A percentile compares a stretch with the other conserved stretches of the same genome.
Evolutionary conservation across 1,140 invertebrate species (phyloP).

Genomic region (Diabrotica virgifera): DNA sequence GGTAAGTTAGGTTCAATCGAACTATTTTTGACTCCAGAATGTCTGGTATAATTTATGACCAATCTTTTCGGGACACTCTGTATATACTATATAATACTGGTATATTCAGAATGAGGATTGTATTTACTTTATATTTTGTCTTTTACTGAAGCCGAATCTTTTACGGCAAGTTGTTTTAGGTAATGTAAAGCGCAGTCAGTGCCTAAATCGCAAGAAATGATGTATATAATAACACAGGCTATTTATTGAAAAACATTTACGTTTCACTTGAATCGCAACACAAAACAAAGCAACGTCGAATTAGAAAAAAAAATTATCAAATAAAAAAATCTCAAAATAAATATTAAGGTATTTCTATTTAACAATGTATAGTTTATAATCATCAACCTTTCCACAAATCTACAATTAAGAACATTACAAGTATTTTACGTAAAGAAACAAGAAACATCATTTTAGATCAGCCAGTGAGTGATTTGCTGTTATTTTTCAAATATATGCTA

Average conservation of each 20-base stretch:
- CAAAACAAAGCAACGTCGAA: not conserved
- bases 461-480: not conserved
- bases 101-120: too few species aligned
- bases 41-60: too few species aligned
- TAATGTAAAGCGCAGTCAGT: too few species aligned
- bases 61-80: too few species aligned
- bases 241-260: slow-evolving; percentile 3
- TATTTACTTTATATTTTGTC: too few species aligned
- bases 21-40: too few species aligned
- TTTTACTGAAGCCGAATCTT: too few species aligned
- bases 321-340: slow-evolving; percentile 27
- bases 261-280: not conserved
- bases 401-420: slow-evolving; percentile 51
- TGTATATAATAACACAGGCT: slow-evolving; percentile 1
- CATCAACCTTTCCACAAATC: slow-evolving; percentile 50
- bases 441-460: slow-evolving; percentile 31
- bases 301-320: not conserved
- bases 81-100: too few species aligned
- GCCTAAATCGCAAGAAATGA: not conserved
- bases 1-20: too few species aligned
- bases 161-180: too few species aligned
- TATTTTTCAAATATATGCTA: too few species aligned
- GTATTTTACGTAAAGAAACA: slow-evolving; percentile 46
- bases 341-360: slow-evolving; percentile 51
- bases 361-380: slow-evolving; percentile 51